phyloP scores from a whole-genome alignment of 2,797 vertebrate species.

The Centroberyx gerrardi region DNA sequence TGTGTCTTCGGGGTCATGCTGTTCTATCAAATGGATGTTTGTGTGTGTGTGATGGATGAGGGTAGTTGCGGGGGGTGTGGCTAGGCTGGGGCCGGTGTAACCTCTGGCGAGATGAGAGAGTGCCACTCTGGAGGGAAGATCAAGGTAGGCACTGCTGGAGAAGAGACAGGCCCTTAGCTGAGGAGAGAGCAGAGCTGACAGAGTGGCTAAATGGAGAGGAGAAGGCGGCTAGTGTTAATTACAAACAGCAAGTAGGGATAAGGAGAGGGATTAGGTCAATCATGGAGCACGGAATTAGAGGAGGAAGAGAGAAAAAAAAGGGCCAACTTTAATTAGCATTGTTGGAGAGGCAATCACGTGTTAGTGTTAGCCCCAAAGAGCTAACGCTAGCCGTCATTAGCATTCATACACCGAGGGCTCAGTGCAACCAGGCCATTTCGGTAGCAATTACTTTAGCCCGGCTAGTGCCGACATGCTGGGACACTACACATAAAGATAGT shows the following conservation, averaged over 20 bases:
- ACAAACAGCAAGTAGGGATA: constrained; percentile 84
- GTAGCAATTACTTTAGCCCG: constrained; percentile 76
- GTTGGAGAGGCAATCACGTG: constrained; percentile 70
- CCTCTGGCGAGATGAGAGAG: constrained; percentile 69
- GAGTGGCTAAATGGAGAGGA: constrained; percentile 80
- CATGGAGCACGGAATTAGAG: constrained; percentile 78
- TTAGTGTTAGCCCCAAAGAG: constrained; percentile 61
- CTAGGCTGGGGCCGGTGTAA: constrained; percentile 44
- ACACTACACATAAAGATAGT: constrained; percentile 74
- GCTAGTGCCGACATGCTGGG: constrained; percentile 72
- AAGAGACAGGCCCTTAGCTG: constrained; percentile 53
- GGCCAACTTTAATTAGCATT: constrained; percentile 81
- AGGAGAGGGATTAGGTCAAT: constrained; percentile 84
- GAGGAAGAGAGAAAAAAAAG: constrained; percentile 41
- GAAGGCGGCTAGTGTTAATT: constrained; percentile 84
- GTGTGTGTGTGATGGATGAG: constrained; percentile 58
- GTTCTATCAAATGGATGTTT: constrained; percentile 39
- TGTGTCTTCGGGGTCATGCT: constrained; percentile 58
- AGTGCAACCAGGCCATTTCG: constrained; percentile 72
- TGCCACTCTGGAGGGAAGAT: constrained; percentile 66
- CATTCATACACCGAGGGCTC: constrained; percentile 70
- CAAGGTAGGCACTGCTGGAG: constrained; percentile 59
- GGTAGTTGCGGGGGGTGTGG: constrained; percentile 46
- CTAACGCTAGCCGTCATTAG: constrained; percentile 77
- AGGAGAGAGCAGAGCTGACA: constrained; percentile 70